These are phyloP conservation scores for Hippopotamyrus pictus DNA, from an alignment of 2,797 vertebrate genomes.

Conservation along the genomic window DNA sequence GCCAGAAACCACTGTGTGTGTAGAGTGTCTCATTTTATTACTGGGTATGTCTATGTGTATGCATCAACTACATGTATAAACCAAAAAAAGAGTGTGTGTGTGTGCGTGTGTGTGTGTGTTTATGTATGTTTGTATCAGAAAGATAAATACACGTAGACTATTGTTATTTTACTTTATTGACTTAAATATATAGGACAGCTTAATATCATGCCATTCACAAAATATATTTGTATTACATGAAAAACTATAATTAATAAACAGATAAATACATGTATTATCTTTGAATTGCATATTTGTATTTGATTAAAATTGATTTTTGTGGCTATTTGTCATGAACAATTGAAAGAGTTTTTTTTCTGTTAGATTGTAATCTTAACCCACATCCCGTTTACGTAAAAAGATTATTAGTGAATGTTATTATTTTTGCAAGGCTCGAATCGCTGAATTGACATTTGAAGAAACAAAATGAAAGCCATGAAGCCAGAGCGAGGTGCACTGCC, in stretches of 20 bases:
- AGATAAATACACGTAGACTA: not conserved
- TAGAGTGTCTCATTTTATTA: not conserved
- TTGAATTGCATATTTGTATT: not conserved
- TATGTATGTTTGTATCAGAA: not conserved
- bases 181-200: not conserved
- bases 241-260: not conserved
- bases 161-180: not conserved
- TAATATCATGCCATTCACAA: not conserved
- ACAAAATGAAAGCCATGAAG: not conserved
- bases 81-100: not conserved
- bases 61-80: not conserved
- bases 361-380: not conserved
- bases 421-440: not conserved
- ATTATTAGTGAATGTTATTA: not conserved
- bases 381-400: not conserved
- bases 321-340: not conserved
- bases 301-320: not conserved
- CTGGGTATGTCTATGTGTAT: not conserved
- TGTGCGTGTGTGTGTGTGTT: not conserved
- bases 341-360: not conserved
- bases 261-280: not conserved
- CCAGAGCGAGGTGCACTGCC: not conserved
- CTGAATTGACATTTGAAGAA: not conserved
- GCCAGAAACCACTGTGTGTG: not conserved
- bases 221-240: not conserved